These are phyloP conservation scores for Cerastis rubricosa DNA, from an alignment of 2,888 invertebrate species.

Conservation along the genomic window DNA sequence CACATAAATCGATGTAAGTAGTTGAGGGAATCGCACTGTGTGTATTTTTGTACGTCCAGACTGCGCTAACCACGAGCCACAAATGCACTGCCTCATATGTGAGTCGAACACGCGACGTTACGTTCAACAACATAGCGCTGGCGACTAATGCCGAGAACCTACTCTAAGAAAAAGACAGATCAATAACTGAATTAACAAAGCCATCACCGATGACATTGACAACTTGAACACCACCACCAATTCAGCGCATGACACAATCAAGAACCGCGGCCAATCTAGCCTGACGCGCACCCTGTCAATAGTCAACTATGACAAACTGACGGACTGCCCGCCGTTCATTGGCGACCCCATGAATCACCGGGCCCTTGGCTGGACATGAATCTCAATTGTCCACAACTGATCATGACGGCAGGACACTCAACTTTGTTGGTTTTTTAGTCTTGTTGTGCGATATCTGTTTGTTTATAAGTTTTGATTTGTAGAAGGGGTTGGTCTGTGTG, in stretches of 20 bases:
- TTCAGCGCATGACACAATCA: slow-evolving; percentile 57
- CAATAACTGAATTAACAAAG: slow-evolving; percentile 1
- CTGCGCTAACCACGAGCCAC: background rate
- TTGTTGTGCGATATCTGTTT: slow-evolving; percentile 32
- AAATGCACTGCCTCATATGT: background rate
- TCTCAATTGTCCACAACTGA: slow-evolving; percentile 71
- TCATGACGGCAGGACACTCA: slow-evolving; percentile 67
- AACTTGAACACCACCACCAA: slow-evolving; percentile 47
- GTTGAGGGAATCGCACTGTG: background rate
- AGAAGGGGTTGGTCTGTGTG: background rate
- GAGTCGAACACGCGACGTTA: background rate
- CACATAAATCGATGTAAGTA: background rate
- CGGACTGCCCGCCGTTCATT: slow-evolving; percentile 66
- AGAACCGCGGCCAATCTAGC: slow-evolving; percentile 61
- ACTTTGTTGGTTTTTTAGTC: slow-evolving; percentile 60
- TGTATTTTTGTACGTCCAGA: background rate
- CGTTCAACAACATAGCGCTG: background rate
- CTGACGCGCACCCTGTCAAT: slow-evolving; percentile 67
- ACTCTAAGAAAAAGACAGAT: background rate
- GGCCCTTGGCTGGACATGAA: slow-evolving; percentile 69
- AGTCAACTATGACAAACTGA: slow-evolving; percentile 73
- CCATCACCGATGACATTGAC: slow-evolving; percentile 24
- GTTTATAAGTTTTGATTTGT: slow-evolving; percentile 23
- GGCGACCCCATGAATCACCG: slow-evolving; percentile 72
- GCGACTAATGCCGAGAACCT: background rate